Base-by-base conservation (phyloP, 2,888 invertebrate species). In the Melipona bicolor region DNA sequence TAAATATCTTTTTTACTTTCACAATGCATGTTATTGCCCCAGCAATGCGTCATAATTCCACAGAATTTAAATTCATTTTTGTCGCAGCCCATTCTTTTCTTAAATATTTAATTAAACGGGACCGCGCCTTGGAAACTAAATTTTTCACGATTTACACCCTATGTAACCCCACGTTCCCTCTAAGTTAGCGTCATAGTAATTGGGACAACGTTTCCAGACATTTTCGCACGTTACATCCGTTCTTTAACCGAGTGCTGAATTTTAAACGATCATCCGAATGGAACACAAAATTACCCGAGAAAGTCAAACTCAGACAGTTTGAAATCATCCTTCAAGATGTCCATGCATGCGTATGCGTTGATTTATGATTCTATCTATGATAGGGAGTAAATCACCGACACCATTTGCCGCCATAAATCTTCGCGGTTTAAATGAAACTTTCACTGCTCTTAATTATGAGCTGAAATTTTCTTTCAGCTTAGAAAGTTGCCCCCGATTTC, bases 101-200 rank as follows among this genome's bases (percentile, higher is more conserved):
- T 71, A 77, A 77, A 72, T 77, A 77, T 77, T 77, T 77, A 77
- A 77, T 77, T 77, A 77, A 72, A 64, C 56, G 52, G 21, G 27
- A 6, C 64, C 54, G 56, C 13, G 27, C 27, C 19, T 15, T 62
- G 49, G n/a, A 19, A 43, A 21, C 54, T 54, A 52, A 56, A 72
- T 72, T 72, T 77, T 77, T 77, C 54, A 13, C 72, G n/a, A 72
- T 54, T 77, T 52, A 62, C 77, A 13, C 61, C 17, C 64, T 64
- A 64, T 77, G 49, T 52, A 77, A 72, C 54, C 72, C 65, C 77
- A 56, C 50, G 72, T 77, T 56, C 56, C 52, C 64, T 50, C 9
- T 77, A 65, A 65, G 43, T 72, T 72, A 72, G 72, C 64, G 65
- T 65, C 27, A 77, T 72, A 72, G 65, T 56, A 77, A 77, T 56